Evolutionary conservation across 2,797 vertebrate genomes (phyloP), one percentile per base, ranked within the genome.

Genomic region (Sus cebifrons): DNA sequence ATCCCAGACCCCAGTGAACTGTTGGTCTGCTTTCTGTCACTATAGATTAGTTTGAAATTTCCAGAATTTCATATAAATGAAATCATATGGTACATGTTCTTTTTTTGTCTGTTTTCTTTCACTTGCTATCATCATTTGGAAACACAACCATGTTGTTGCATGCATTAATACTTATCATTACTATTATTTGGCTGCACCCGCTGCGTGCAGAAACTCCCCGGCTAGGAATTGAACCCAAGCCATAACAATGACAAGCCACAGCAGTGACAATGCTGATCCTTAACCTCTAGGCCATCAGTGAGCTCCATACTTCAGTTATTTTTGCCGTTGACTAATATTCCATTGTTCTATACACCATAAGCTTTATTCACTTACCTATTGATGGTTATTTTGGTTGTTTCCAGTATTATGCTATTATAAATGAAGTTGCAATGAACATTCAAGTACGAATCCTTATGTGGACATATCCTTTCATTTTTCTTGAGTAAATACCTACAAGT

Each of bases 91-190:
- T 16, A 27, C 23, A 73, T 20, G 49, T 10, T 64, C 29, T 71
- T 52, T 91, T 49, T n/a, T 32, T 29, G 25, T 75, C 27, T 92
- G 29, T 27, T 20, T 92, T 87, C 27, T 65, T 92, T 71, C 49
- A 71, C 27, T 96, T 71, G 87, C 36, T 25, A 40, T 84, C 71
- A 32, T 71, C 89, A 96, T 93, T 96, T 78, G 81, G 49, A 94
- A 91, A 65, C 36, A 58, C 1, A 71, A 3, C 27, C 16, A 29
- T 83, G 11, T 68, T 74, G 44, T 88, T 71, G 44, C 11, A 65
- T n/a, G 20, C 44, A 75, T 75, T 40, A 84, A 11, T 25, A 77
- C 44, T 49, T 49, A 49, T 49, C 9, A 49, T 49, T 49, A 49
- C 9, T 49, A 49, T 49, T 49, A 49, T 49, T 49, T 49, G 44